Evolutionary conservation across 2,888 invertebrate genomes (phyloP), one percentile per base, ranked within the genome.

Genomic region (Ophion slaviceki): DNA sequence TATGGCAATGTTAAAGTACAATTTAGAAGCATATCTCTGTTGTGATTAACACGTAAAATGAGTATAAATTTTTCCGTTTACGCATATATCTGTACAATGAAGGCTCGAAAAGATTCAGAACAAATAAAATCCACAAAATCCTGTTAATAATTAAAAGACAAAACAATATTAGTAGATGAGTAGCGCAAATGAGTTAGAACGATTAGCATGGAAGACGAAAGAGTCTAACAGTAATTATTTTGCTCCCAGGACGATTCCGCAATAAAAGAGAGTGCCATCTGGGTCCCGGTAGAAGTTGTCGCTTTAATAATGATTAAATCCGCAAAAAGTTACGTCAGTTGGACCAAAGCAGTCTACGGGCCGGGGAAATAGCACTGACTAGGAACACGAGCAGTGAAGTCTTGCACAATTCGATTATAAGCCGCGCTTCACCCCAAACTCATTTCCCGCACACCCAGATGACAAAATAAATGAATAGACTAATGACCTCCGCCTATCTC

Each of bases 231-330:
- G 67, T 80, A 59, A 80, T 80, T 66, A n/a, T 47, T 67, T 74
- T 64, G 79, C 64, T 57, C 64, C 24, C 62, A 66, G 47, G 80
- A 64, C 36, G 17, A 75, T 86, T 86, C 78, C 83, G 82, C 74
- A 86, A 86, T 72, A 72, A 81, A 80, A 77, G 72, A 45, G 59
- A 80, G 74, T 86, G 68, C 78, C 82, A 80, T 80, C 86, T 83
- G 79, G 82, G 28, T 32, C 28, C 67, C 72, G 70, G 80, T 87
- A 88, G 87, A 88, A 87, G 86, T 82, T 87, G 89, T 88, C 84
- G 87, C 84, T 87, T 87, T 88, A 87, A 87, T 87, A 89, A 88
- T 88, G 84, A 89, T 88, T 89, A 88, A 88, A 89, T 87, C 84
- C 86, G 75, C 82, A 64, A 85, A 86, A 85, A 74, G 79, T 89